These are phyloP conservation scores for Dermatophagoides farinae DNA, from an alignment of 1,140 invertebrate genomes.

Conservation along the genomic window DNA sequence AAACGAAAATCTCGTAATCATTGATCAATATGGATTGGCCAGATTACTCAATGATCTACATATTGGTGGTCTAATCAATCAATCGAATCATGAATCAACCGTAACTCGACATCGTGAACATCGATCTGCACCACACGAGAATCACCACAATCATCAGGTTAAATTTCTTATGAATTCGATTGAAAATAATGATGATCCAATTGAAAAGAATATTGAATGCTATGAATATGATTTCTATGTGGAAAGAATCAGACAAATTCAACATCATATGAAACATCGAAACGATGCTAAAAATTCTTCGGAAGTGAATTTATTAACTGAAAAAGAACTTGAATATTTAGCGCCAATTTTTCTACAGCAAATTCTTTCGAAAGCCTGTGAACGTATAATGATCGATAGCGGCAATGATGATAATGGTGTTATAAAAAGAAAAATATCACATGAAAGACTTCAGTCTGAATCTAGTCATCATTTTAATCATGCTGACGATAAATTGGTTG, in stretches of 20 bases:
- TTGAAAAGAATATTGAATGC: not conserved
- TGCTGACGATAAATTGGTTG: not conserved
- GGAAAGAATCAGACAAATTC: no score
- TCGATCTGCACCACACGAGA: not conserved
- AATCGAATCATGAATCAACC: conserved; percentile 9
- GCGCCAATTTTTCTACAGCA: conserved; percentile 22
- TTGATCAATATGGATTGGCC: not conserved
- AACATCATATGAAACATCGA: no score
- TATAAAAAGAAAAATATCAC: not conserved
- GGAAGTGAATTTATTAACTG: not conserved
- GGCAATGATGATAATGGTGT: not conserved
- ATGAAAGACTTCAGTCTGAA: not conserved
- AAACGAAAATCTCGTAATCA: not conserved
- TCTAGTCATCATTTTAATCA: not conserved
- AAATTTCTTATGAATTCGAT: no score
- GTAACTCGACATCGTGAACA: not conserved
- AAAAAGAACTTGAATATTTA: conserved; percentile 16
- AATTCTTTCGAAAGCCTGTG: conserved; percentile 18
- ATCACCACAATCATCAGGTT: conserved; percentile 10
- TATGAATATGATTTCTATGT: no score
- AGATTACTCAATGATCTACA: conserved; percentile 10
- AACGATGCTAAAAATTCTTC: no score
- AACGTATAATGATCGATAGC: not conserved
- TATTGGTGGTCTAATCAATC: conserved; percentile 11
- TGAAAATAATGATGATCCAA: not conserved